A percentile compares a stretch with the other conserved stretches of the same genome.
Evolutionary conservation across 2,113 vertebrate genomes (phyloP).

Genomic region (Hemiprocne comata): DNA sequence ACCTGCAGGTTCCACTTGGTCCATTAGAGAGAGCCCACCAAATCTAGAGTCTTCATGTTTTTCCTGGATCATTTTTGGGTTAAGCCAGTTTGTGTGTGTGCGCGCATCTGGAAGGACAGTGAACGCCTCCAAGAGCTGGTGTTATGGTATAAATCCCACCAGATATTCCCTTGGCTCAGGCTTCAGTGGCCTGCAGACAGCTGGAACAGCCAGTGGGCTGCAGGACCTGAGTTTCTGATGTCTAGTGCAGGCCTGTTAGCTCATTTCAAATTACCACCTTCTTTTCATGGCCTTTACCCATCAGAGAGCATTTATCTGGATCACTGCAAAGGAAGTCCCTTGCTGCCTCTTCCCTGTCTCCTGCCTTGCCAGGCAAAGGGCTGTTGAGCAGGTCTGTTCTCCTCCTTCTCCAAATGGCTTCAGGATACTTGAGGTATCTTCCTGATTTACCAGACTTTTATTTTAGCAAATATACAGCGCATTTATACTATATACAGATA

Average conservation of each 20-base stretch:
- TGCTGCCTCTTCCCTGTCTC: background rate
- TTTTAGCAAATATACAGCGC: background rate
- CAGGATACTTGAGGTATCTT: background rate
- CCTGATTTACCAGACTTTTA: background rate
- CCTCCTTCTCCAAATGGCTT: background rate
- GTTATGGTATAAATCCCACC: background rate
- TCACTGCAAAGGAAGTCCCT: background rate
- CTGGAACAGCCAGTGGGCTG: background rate
- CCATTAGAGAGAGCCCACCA: background rate
- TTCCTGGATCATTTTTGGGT: background rate
- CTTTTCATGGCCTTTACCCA: background rate
- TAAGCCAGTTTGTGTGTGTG: background rate
- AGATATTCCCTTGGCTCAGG: background rate
- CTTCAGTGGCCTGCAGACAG: background rate
- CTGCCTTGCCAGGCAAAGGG: background rate
- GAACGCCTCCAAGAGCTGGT: background rate
- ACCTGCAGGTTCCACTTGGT: background rate
- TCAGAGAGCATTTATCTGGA: background rate
- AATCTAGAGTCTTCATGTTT: background rate
- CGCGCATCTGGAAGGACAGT: background rate
- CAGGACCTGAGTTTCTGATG: background rate
- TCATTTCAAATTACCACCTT: background rate
- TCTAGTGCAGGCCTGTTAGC: background rate
- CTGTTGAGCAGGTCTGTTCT: background rate
- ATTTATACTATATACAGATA: background rate